These are phyloP conservation scores for Sorex maritimensis DNA, from an alignment of 2,797 vertebrate genomes.

Conservation along the genomic window DNA sequence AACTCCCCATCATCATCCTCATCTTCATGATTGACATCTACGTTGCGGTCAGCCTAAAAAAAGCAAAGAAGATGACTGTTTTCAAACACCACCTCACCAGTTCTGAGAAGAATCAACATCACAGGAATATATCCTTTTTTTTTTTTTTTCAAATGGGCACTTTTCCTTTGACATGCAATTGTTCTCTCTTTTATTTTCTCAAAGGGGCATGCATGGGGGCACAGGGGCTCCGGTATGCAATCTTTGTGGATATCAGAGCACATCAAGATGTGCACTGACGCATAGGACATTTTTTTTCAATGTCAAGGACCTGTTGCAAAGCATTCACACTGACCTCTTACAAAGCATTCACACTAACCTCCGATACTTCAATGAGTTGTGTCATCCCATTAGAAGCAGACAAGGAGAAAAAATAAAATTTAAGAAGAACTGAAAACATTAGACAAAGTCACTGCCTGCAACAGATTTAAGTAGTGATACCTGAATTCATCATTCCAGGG, in stretches of 20 bases:
- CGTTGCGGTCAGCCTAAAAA: conserved; percentile 85
- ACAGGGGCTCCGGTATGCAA: conserved; percentile 32
- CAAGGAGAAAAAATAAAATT: conserved; percentile 89
- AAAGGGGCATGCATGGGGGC: conserved; percentile 70
- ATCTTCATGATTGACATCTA: conserved; percentile 87
- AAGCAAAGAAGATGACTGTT: conserved; percentile 58
- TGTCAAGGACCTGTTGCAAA: conserved; percentile 32
- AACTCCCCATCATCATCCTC: conserved; percentile 94
- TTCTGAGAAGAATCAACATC: not conserved
- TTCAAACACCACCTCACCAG: conserved; percentile 11
- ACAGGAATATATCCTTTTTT: not conserved
- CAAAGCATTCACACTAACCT: conserved; percentile 40
- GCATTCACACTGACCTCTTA: conserved; percentile 42
- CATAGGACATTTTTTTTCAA: conserved; percentile 1
- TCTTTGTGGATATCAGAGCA: conserved; percentile 60
- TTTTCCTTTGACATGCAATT: conserved; percentile 68
- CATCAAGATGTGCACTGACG: not conserved
- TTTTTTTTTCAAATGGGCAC: conserved; percentile 43
- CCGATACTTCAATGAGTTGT: conserved; percentile 86
- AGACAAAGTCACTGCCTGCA: conserved; percentile 71
- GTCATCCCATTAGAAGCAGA: conserved; percentile 91
- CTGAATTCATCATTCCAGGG: conserved; percentile 36
- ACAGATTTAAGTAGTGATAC: conserved; percentile 76
- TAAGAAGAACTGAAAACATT: conserved; percentile 85
- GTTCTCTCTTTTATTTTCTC: conserved; percentile 35